Evolutionary conservation across 1,140 invertebrate genomes (phyloP), one percentile per base, ranked within the genome.

Genomic region (Zaprionus tsacasi): DNA sequence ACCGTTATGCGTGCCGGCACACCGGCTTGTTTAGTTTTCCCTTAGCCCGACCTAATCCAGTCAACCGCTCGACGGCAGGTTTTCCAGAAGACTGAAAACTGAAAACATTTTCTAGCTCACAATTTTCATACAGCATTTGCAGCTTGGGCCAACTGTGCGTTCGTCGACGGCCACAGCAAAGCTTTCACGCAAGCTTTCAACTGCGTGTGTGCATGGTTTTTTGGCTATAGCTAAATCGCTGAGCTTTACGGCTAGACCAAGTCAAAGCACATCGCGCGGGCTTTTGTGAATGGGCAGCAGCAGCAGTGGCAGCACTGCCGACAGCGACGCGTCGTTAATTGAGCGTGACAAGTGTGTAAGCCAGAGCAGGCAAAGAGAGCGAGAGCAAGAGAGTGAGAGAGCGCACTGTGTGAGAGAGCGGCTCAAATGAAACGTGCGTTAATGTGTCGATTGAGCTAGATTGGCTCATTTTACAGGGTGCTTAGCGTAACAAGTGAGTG

Each of bases 1-100:
- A 55, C 73, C 56, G 66, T 70, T 64, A 70, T 35, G 36, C 33
- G 11, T 56, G n/a, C 50, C 30, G 58, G 59, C 48, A 6, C 10
- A 58, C 66, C 56, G 45, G 45, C 45, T 50, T 50, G 17, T 25
- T 45, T 45, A 45, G 17, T 50, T 48, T 48, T 17, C 11, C 17
- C 17, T 3, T n/a, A n/a, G 11, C 27, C 30, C 59, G 50, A 12
- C 45, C 61, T 71, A 80, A 88, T 88, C 83, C 82, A 75, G 63
- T 77, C 82, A 87, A 87, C 82, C 85, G 81, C 85, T 85, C 83
- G 85, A 65, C 81, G 85, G 78, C 81, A 88, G 58, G 74, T 88
- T 88, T 88, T 89, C 85, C 83, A 83, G 80, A 88, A 88, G 83
- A 88, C 83, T 88, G 70, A 88, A 81, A 88, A 66, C 63, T 63